These are phyloP conservation scores for Coenobita brevimanus DNA, from an alignment of 1,140 invertebrate species.

Conservation along the genomic window DNA sequence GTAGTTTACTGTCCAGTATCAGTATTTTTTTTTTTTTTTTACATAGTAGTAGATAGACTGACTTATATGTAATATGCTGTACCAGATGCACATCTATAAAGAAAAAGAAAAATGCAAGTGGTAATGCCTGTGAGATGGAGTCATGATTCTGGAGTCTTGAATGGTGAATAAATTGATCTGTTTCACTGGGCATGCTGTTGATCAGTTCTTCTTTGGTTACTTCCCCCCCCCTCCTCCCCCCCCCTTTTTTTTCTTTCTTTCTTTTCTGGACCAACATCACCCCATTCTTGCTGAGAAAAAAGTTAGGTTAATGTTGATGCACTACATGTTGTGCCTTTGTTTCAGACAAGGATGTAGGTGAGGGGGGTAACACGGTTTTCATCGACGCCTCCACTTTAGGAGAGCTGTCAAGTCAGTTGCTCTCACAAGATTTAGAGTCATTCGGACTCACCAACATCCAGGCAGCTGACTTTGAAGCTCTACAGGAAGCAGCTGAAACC, in stretches of 20 bases:
- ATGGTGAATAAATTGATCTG: background rate
- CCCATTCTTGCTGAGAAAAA: background rate
- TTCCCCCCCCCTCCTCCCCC: background rate
- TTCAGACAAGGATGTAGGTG: slow-evolving; percentile 51
- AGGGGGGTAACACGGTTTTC: slow-evolving; percentile 50
- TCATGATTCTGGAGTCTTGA: background rate
- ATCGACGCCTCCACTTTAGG: slow-evolving; percentile 70
- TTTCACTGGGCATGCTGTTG: too few relatives aligned
- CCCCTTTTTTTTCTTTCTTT: background rate
- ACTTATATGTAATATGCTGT: background rate
- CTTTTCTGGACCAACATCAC: background rate
- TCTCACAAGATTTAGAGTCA: slow-evolving; percentile 66
- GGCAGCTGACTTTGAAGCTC: slow-evolving; percentile 54
- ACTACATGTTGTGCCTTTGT: background rate
- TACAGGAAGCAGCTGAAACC: slow-evolving; percentile 43
- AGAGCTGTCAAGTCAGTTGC: slow-evolving; percentile 67
- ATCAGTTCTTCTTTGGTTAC: background rate
- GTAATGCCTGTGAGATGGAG: background rate
- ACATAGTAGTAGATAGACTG: too few relatives aligned
- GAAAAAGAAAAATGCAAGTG: background rate
- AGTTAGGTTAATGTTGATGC: background rate
- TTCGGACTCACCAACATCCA: slow-evolving; percentile 68
- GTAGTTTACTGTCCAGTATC: too few relatives aligned
- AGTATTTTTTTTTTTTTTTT: too few relatives aligned
- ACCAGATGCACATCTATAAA: background rate